Percentiles rank a stretch among this genome's conserved stretches.
Conservation (phyloP, 2,797 vertebrate genomes). For the Chaenodraco wilsoni region DNA sequence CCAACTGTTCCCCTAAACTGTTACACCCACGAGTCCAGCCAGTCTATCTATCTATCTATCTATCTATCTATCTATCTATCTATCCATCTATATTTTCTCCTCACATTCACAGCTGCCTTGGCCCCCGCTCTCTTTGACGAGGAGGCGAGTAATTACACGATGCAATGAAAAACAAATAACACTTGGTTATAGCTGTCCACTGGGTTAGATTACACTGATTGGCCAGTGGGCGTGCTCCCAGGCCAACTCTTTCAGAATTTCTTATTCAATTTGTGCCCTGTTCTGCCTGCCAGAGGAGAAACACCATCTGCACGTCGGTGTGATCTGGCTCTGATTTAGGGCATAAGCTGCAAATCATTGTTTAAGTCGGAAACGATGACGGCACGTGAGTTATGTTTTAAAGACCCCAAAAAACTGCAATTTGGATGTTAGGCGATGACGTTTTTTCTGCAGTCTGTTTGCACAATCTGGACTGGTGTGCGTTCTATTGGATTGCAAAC, state of each 20-base stretch:
- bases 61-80: slow-evolving; percentile 29
- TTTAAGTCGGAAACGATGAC: slow-evolving; percentile 42
- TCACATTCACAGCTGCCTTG: slow-evolving; percentile 44
- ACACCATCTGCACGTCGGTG: slow-evolving; percentile 68
- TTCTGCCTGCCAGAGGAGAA: slow-evolving; percentile 55
- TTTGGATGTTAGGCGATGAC: slow-evolving; percentile 16
- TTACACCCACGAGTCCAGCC: slow-evolving; percentile 29
- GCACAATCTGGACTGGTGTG: slow-evolving; percentile 24
- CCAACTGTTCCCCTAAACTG: slow-evolving; percentile 13
- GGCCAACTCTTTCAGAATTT: slow-evolving; percentile 47
- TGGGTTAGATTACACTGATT: slow-evolving; percentile 59
- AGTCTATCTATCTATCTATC: slow-evolving; percentile 29
- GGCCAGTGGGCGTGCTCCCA: slow-evolving; percentile 34
- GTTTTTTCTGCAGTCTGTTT: slow-evolving; percentile 12
- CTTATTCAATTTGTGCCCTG: slow-evolving; percentile 61
- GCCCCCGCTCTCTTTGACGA: slow-evolving; percentile 33
- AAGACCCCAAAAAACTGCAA: slow-evolving; percentile 42
- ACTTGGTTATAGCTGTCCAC: slow-evolving; percentile 50
- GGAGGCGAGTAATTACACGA: slow-evolving; percentile 51
- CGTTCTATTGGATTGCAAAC: slow-evolving; percentile 26
- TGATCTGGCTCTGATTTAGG: slow-evolving; percentile 48
- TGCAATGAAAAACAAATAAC: slow-evolving; percentile 67
- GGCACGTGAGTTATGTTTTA: slow-evolving; percentile 38
- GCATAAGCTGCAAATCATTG: slow-evolving; percentile 59
- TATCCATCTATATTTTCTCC: slow-evolving; percentile 14